phyloP scores from a whole-genome alignment of 2,797 vertebrate species.

The Myoxocephalus aenaeus region DNA sequence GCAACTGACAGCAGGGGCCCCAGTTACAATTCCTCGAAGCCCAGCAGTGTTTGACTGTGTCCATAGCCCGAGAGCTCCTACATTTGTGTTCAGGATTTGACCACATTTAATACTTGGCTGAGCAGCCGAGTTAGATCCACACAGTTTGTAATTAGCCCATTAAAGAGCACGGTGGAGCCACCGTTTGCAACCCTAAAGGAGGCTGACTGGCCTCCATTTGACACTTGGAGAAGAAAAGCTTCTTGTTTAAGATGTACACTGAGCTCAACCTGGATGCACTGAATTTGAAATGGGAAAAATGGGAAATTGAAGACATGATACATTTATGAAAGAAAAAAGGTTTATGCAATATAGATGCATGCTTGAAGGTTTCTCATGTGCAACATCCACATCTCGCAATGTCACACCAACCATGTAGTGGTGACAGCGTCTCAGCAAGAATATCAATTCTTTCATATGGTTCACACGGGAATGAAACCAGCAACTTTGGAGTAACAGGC shows the following conservation, averaged over 20 bases:
- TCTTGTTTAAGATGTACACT: slow-evolving; percentile 6
- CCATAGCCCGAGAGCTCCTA: neutral
- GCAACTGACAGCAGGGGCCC: neutral
- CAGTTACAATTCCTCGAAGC: neutral
- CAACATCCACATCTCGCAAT: neutral
- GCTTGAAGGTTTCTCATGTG: neutral
- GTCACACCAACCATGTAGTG: neutral
- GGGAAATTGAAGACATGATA: neutral
- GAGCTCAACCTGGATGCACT: slow-evolving; percentile 14
- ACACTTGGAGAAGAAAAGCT: slow-evolving; percentile 8
- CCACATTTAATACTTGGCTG: slow-evolving; percentile 30
- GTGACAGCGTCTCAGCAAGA: neutral
- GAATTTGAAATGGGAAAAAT: slow-evolving; percentile 11
- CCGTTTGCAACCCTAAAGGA: slow-evolving; percentile 6
- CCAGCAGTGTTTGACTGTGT: neutral
- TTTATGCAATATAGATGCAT: neutral
- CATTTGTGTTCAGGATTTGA: slow-evolving; percentile 18
- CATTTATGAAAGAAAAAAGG: neutral
- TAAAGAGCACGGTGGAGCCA: slow-evolving; percentile 18
- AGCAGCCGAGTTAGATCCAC: slow-evolving; percentile 44
- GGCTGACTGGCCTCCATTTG: slow-evolving; percentile 1
- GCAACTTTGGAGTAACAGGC: neutral
- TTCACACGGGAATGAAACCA: slow-evolving; percentile 23
- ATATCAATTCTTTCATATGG: slow-evolving; percentile 1
- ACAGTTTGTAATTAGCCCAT: slow-evolving; percentile 47